Conservation (phyloP, 2,113 vertebrate genomes). For the Pogonocichla stellata region DNA sequence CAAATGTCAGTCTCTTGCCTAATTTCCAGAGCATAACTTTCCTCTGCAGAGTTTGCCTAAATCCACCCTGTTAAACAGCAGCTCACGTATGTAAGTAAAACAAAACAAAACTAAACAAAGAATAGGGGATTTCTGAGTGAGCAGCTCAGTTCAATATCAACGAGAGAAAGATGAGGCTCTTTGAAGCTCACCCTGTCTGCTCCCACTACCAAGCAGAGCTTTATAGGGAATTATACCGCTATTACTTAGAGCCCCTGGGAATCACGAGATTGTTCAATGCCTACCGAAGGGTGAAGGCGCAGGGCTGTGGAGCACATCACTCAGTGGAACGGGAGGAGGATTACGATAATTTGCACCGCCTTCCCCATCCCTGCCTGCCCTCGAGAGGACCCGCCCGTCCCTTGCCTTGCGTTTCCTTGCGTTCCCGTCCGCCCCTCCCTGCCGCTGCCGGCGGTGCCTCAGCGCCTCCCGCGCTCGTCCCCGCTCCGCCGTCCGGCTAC, state of each 20-base stretch:
- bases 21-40: neutral
- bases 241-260: fast-evolving
- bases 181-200: neutral
- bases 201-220: neutral
- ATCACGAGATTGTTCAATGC: fast-evolving
- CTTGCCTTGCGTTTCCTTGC: fast-evolving
- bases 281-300: too few relatives aligned
- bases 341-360: too few relatives aligned
- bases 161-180: fast-evolving
- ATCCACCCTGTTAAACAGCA: neutral
- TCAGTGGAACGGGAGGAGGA: fast-evolving
- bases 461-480: too few relatives aligned
- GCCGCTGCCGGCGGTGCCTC: neutral
- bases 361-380: fast-evolving
- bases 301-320: fast-evolving
- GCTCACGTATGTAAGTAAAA: fast-evolving
- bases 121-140: neutral
- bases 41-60: neutral
- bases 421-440: fast-evolving
- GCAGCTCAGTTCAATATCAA: neutral
- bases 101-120: fast-evolving
- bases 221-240: neutral
- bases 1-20: neutral
- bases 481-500: fast-evolving
- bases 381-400: fast-evolving